These are phyloP conservation scores for Cairina moschata DNA, from an alignment of 2,113 vertebrate genomes.

Conservation along the genomic window DNA sequence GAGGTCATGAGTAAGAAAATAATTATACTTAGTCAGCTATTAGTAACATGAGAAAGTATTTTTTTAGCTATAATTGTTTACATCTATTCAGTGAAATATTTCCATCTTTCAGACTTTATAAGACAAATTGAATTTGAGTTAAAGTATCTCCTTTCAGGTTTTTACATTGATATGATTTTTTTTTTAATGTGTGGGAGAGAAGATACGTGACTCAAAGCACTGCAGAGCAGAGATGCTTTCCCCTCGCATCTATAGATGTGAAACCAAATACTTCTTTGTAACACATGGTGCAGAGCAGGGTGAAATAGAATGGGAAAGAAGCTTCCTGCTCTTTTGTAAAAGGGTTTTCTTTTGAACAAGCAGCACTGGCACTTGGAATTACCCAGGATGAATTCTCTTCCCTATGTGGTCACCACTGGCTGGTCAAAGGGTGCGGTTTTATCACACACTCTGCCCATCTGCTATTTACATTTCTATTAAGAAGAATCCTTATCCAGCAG, in stretches of 20 bases:
- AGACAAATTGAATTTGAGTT: background rate
- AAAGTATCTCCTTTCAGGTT: background rate
- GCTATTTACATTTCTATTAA: background rate
- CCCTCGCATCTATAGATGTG: background rate
- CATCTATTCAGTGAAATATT: background rate
- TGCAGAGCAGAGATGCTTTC: background rate
- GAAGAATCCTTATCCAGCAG: background rate
- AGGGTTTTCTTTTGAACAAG: background rate
- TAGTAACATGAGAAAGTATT: constrained; percentile 24
- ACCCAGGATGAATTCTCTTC: background rate
- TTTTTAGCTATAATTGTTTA: constrained; percentile 4
- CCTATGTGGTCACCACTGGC: background rate
- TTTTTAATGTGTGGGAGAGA: background rate
- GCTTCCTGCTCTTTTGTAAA: background rate
- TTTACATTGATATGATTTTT: background rate
- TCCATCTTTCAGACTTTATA: background rate
- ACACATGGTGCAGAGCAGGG: background rate
- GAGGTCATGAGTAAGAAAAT: constrained; percentile 37
- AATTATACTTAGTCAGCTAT: constrained; percentile 28
- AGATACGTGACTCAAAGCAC: background rate
- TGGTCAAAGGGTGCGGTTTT: background rate
- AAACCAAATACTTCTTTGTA: background rate
- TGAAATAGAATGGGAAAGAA: background rate
- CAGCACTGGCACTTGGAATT: background rate
- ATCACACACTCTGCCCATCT: background rate